Conservation (phyloP, 2,888 invertebrate genomes). For the Phyllotreta striolata region DNA sequence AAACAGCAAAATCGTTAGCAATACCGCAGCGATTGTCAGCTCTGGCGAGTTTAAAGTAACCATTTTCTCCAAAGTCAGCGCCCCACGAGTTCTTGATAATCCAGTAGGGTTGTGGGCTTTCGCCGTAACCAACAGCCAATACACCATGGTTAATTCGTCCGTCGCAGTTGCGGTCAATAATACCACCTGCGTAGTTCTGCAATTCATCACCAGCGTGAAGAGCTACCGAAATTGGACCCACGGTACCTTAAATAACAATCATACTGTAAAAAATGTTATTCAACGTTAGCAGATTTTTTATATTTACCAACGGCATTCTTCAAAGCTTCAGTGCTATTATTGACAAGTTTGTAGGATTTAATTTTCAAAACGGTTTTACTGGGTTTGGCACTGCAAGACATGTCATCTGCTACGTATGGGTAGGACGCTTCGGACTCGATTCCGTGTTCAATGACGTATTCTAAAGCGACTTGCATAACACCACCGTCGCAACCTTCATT, state of each 20-base stretch:
- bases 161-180: not conserved
- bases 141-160: conserved; percentile 17
- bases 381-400: conserved; percentile 66
- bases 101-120: conserved; percentile 10
- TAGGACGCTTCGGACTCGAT: conserved; percentile 88
- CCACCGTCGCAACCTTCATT: conserved; percentile 87
- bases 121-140: conserved; percentile 21
- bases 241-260: conserved; percentile 1
- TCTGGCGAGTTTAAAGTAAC: conserved; percentile 16
- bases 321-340: no score
- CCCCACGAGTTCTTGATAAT: conserved; percentile 22
- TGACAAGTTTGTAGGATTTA: not conserved
- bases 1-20: not conserved
- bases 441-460: conserved; percentile 78
- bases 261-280: no score
- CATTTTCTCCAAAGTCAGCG: conserved; percentile 9
- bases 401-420: conserved; percentile 82
- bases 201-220: conserved; percentile 5
- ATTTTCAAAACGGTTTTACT: not conserved
- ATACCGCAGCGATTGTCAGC: conserved; percentile 9
- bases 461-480: conserved; percentile 81
- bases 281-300: no score
- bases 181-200: conserved; percentile 7
- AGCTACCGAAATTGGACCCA: conserved; percentile 21
- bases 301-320: no score